These are phyloP conservation scores for Tetanocera ferruginea DNA, from an alignment of 2,888 invertebrate species.

Conservation along the genomic window DNA sequence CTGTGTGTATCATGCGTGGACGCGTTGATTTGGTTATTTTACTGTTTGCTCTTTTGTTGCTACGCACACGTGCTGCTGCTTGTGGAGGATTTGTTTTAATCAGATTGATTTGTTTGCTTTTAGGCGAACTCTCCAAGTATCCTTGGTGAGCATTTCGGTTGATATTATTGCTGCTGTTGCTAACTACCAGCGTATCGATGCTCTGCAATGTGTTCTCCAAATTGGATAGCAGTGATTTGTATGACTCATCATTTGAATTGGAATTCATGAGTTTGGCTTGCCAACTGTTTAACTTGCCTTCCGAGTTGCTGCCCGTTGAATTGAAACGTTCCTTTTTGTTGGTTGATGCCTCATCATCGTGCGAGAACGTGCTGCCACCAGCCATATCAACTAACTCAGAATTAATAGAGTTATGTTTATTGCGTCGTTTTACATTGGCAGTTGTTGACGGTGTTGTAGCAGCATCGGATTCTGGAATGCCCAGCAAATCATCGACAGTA, in stretches of 20 bases:
- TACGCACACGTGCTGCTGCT: constrained; percentile 51
- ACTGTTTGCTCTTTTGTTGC: constrained; percentile 52
- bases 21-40: constrained; percentile 65
- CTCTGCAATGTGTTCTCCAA: constrained; percentile 71
- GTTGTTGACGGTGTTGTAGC: constrained; percentile 37
- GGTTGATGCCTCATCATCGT: constrained; percentile 17
- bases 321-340: constrained; percentile 53
- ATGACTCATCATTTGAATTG: constrained; percentile 65
- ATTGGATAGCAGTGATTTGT: constrained; percentile 70
- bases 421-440: constrained; percentile 22
- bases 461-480: constrained; percentile 50
- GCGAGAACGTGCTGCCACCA: neutral
- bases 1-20: constrained; percentile 85
- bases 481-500: constrained; percentile 68
- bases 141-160: constrained; percentile 48
- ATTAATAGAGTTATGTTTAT: neutral
- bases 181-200: constrained; percentile 68
- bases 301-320: constrained; percentile 56
- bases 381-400: neutral
- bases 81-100: neutral
- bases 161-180: constrained; percentile 47
- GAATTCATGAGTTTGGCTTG: constrained; percentile 62
- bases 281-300: constrained; percentile 56
- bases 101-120: constrained; percentile 47
- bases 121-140: constrained; percentile 50